A percentile compares a stretch with the other conserved stretches of the same genome.
Evolutionary conservation across 2,113 vertebrate genomes (phyloP).

Genomic region (Cygnus buccinator): DNA sequence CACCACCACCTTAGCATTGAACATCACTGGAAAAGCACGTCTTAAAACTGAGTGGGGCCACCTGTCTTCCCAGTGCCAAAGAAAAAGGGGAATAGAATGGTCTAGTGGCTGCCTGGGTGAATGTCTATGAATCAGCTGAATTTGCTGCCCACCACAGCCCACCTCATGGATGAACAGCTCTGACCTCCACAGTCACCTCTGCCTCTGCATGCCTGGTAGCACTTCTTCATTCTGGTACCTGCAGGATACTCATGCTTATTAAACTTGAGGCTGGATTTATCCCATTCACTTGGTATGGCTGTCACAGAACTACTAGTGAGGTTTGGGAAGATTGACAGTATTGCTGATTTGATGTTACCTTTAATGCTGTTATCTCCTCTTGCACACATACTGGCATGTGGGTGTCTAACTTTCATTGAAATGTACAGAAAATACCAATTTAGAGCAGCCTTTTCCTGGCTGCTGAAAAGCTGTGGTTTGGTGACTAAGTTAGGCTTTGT

Average conservation of each 20-base stretch:
- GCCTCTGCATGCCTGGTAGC: background rate
- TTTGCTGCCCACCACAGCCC: background rate
- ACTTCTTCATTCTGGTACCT: background rate
- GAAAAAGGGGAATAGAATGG: background rate
- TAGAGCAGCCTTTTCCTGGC: constrained; percentile 1
- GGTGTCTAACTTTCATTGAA: constrained; percentile 3
- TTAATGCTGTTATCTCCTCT: constrained; percentile 2
- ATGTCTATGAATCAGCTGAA: background rate
- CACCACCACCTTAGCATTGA: background rate
- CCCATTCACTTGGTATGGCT: background rate
- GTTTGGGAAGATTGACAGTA: background rate
- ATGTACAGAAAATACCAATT: constrained; percentile 19
- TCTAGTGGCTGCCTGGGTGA: background rate
- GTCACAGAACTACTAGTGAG: background rate
- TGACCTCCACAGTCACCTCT: background rate
- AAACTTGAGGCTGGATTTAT: background rate
- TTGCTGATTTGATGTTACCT: background rate
- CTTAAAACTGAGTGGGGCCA: background rate
- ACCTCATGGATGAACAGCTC: background rate
- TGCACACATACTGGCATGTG: background rate
- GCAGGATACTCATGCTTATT: background rate
- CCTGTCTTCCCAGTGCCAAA: background rate
- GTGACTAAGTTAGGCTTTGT: constrained; percentile 36
- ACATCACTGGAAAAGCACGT: background rate
- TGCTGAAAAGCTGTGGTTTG: constrained; percentile 20